Evolutionary conservation across 2,113 vertebrate species (phyloP).

Genomic region (Neolamprologus toae): DNA sequence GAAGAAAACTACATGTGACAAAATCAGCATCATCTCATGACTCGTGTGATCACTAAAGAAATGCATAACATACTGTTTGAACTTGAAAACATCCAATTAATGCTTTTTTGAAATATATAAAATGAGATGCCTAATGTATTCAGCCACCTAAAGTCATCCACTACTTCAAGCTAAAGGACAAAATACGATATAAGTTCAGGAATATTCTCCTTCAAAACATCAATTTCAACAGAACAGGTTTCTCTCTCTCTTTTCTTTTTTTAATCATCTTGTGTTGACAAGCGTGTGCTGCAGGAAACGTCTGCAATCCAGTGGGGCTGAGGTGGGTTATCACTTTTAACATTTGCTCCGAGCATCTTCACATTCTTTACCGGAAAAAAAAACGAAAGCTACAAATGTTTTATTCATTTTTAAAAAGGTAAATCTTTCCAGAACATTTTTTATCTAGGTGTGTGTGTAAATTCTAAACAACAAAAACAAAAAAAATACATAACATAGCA

Average conservation of each 20-base stretch:
- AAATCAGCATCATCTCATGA: slow-evolving; percentile 48
- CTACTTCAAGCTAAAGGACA: slow-evolving; percentile 73
- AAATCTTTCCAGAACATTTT: slow-evolving; percentile 44
- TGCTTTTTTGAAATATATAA: slow-evolving; percentile 51
- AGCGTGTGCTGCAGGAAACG: slow-evolving; percentile 47
- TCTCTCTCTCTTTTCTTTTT: not conserved
- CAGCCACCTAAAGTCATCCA: slow-evolving; percentile 69
- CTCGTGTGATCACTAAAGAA: slow-evolving; percentile 61
- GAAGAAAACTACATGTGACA: slow-evolving; percentile 58
- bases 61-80: slow-evolving; percentile 62
- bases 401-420: slow-evolving; percentile 56
- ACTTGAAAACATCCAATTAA: slow-evolving; percentile 66
- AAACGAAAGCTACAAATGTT: slow-evolving; percentile 54
- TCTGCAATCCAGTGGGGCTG: slow-evolving; percentile 58
- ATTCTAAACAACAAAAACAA: slow-evolving; percentile 54
- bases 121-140: slow-evolving; percentile 61
- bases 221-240: slow-evolving; percentile 54
- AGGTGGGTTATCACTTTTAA: slow-evolving; percentile 43
- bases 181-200: slow-evolving; percentile 66
- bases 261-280: slow-evolving; percentile 17
- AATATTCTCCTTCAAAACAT: slow-evolving; percentile 61
- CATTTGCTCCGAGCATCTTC: slow-evolving; percentile 46
- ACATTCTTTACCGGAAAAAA: slow-evolving; percentile 64
- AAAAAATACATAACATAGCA: slow-evolving; percentile 60
- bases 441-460: slow-evolving; percentile 48